Base-by-base conservation (phyloP, 2,888 invertebrate genomes). In the Acrobasis repandana region DNA sequence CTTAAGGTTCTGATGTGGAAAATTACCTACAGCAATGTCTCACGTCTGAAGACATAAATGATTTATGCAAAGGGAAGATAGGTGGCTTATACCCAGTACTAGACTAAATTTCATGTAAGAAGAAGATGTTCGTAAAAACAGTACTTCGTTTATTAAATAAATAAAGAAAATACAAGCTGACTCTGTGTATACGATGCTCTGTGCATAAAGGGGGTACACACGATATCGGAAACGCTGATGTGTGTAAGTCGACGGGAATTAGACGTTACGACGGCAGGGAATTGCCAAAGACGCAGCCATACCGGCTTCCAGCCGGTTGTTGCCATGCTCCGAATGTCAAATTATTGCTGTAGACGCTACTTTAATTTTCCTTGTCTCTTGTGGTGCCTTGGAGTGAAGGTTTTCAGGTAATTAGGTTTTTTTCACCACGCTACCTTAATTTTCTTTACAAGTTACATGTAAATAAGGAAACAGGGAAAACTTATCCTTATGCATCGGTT, bases 141-240 rank as follows among this genome's bases (percentile, higher is more conserved):
- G 3, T 36, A 1, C 10, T 1, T 4, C 1, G 1, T 36, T 10
- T 36, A 5, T 36, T 4, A 4, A 2, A 36, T 8, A 36, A 36
- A 10, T n/a, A n/a, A 9, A 15, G 15, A 51, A 15, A 34, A 51
- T 3, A 51, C 18, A 0, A 3, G 16, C 1, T 51, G 33, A 9
- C 67, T 74, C 72, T 76, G 58, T 64, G 1, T 6, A 33, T 49
- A 20, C 34, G 9, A 58, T 83, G 72, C 77, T 82, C 90, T 90
- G 66, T 74, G 62, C 66, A 68, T 75, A 77, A 86, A 89, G 86
- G 87, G 85, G 85, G 87, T 85, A 88, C 77, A 75, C 79, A 86
- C 82, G 83, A 82, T 90, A 91, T 90, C 87, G 90, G 85, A 91
- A 92, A 91, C 86, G 92, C 93, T 93, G 93, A 93, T 92, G 91